Base-by-base conservation (phyloP, 2,113 vertebrate genomes). In the Isichthys henryi region DNA sequence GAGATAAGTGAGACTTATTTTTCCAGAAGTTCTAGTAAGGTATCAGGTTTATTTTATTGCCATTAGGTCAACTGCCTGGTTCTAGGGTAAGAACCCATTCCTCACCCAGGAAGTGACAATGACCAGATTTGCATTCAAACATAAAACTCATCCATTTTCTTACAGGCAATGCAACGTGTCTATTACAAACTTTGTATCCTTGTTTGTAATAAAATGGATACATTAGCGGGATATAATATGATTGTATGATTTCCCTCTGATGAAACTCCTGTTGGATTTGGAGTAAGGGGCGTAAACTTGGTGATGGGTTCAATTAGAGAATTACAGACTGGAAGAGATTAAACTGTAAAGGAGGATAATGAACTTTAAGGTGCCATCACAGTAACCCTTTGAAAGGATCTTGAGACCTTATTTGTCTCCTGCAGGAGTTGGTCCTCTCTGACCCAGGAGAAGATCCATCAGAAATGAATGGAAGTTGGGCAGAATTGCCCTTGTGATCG, bases 401-500 rank as follows among this genome's bases (percentile, higher is more conserved):
- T 31, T n/a, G 39, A 35, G 45, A 70, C 56, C 35, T 50, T 45
- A 43, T 58, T 39, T 45, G 39, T n/a, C n/a, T 97, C 91, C 91
- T 99, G 48, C 95, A 97, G 87, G 95, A 93, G 92, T 92, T 89
- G 91, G 94, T 94, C 94, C 92, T 95, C 92, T 91, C 86, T 94
- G 39, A 91, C 95, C 84, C 89, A 94, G 39, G 95, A 95, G 89
- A 95, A 93, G 89, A n/a, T 93, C 94, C 91, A 96, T 98, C 90
- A 97, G 94, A 93, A 97, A 93, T 1, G 97, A 99, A 88, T 99
- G 98, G 98, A 98, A 97, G 93, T 95, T 98, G 95, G 98, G 98
- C 46, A 99, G 98, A 94, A 96, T 97, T 0, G 96, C 97, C 3
- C 94, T 98, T 90, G 95, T 98, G 4, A 94, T 97, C 92, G 98